phyloP scores from a whole-genome alignment of 2,113 vertebrate species.

The Rhodinocichla rosea region DNA sequence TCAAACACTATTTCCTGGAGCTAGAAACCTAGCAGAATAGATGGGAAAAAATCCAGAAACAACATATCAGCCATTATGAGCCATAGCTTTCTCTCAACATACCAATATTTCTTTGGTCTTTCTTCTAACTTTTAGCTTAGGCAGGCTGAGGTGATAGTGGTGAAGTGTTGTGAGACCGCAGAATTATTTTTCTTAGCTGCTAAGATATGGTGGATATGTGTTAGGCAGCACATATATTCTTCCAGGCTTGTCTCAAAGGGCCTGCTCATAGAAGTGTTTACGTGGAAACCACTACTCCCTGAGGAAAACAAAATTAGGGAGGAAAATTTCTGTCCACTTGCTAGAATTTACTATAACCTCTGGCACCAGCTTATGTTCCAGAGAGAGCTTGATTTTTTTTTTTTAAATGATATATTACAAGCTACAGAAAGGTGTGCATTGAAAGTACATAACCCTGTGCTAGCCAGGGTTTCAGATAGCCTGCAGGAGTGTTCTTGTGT shows the following conservation, averaged over 20 bases:
- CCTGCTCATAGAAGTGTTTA: conserved; percentile 18
- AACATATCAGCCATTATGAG: background rate
- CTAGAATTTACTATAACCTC: conserved; percentile 40
- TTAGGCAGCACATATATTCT: conserved; percentile 31
- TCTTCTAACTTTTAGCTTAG: conserved; percentile 1
- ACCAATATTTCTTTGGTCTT: background rate
- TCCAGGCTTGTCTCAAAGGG: conserved; percentile 8
- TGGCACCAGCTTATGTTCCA: background rate
- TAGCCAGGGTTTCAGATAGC: background rate
- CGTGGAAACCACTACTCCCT: conserved; percentile 45
- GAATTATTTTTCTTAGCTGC: conserved; percentile 34
- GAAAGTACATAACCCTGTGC: background rate
- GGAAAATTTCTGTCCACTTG: conserved; percentile 24
- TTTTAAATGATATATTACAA: background rate
- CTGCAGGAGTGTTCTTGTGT: background rate
- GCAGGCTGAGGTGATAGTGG: background rate
- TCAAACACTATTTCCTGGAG: conserved; percentile 13
- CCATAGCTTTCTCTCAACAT: background rate
- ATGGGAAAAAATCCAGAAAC: conserved; percentile 2
- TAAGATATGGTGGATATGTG: background rate
- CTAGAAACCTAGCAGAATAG: background rate
- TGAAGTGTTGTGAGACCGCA: background rate
- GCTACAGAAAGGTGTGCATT: background rate
- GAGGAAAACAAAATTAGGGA: conserved; percentile 28
- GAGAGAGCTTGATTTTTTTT: background rate